Base-by-base conservation (phyloP, 2,888 invertebrate genomes). In the Lycia hirtaria region DNA sequence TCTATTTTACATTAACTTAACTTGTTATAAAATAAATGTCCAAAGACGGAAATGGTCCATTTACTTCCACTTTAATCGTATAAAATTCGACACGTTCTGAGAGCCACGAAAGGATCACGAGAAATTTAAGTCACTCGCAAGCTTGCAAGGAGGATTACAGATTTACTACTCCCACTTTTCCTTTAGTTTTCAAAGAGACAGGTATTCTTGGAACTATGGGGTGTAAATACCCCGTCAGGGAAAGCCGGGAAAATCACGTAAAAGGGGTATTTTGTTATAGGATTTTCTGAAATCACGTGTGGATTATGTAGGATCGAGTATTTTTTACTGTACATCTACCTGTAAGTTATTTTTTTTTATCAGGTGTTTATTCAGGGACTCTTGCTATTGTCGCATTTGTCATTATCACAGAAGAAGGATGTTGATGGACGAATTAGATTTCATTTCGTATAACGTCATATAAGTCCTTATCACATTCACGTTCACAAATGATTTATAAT, bases 131-230 rank as follows among this genome's bases (percentile, higher is more conserved):
- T 38, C 30, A 33, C 41, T 41, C 45, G 38, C 20, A 32, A 40
- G 54, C 48, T 55, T 41, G 12, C 40, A 41, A 48, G 54, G 41
- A 35, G 48, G 54, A 55, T 55, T 48, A 55, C 35, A 48, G 54
- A 28, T 41, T 55, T 44, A 38, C 52, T 54, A 41, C 48, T 47
- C 40, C 53, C 47, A n/a, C 10, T 38, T 47, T 54, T 38, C 17
- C 53, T n/a, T 53, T 38, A 53, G 38, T 53, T 40, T 54, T 38
- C 41, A 55, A 53, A 53, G 54, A 47, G 32, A 35, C 40, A 41
- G 24, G 24, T 47, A 41, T 55, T 35, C 24, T 41, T 10, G 6
- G 40, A 54, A 47, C 22, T 24, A 35, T 41, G 33, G 33, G 26
- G 38, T 45, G 48, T 26, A 15, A 48, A 41, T 33, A 41, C 22